These are phyloP conservation scores for Plebejus anna DNA, from an alignment of 2,888 invertebrate species.

Conservation along the genomic window DNA sequence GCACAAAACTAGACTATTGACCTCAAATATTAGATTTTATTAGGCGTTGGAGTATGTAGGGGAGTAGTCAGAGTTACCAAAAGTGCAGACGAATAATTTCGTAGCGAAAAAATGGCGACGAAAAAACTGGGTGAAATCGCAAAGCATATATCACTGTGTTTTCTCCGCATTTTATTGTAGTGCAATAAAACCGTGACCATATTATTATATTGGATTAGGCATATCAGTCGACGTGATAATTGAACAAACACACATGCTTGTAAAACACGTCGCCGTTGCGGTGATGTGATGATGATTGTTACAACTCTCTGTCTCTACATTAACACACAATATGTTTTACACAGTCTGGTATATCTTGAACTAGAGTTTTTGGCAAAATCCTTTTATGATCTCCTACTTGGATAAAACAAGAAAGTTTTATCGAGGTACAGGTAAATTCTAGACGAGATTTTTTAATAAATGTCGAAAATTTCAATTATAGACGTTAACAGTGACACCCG, in stretches of 20 bases:
- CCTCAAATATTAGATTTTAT: not conserved
- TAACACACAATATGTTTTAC: not conserved
- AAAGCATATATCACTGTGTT: not conserved
- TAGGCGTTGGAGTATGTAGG: not conserved
- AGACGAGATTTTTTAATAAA: not conserved
- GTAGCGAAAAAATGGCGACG: not conserved
- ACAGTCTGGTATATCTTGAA: not conserved
- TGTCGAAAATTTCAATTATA: not conserved
- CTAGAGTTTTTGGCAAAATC: not conserved
- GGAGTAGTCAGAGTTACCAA: too few relatives aligned
- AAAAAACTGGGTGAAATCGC: not conserved
- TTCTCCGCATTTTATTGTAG: not conserved
- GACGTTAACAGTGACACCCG: not conserved
- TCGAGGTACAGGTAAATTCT: not conserved
- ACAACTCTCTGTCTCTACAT: not conserved
- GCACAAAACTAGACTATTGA: conserved; percentile 1
- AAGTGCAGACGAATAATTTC: not conserved
- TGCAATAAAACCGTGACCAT: not conserved
- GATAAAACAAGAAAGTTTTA: not conserved
- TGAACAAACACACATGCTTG: not conserved
- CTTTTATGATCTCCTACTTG: not conserved
- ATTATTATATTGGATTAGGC: not conserved
- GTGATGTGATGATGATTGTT: not conserved
- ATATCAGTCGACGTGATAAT: conserved; percentile 11
- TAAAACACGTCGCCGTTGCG: not conserved